phyloP scores from a whole-genome alignment of 2,888 invertebrate genomes.

The Noctuana brunneofusca region DNA sequence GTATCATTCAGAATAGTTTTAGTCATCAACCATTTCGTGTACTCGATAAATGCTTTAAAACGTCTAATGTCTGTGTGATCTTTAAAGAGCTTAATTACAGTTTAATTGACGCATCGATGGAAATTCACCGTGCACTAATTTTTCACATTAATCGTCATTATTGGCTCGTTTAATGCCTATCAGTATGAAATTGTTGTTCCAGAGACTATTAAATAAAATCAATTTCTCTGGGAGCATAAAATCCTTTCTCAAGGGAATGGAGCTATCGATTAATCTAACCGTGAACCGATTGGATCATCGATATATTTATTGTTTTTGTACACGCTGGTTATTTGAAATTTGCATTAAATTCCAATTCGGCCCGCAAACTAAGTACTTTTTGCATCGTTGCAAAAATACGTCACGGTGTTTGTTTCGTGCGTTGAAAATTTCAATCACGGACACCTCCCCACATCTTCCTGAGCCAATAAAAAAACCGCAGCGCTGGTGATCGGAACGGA shows the following conservation, averaged over 20 bases:
- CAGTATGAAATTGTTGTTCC: constrained; percentile 39
- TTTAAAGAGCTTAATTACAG: constrained; percentile 58
- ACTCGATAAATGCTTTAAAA: constrained; percentile 57
- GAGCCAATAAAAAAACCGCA: constrained; percentile 53
- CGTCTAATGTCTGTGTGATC: constrained; percentile 55
- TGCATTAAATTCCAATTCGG: constrained; percentile 60
- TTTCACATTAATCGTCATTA: constrained; percentile 35
- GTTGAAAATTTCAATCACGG: constrained; percentile 75
- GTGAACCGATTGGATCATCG: constrained; percentile 56
- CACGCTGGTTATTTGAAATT: constrained; percentile 48
- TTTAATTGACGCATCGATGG: constrained; percentile 43
- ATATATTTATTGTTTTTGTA: constrained; percentile 46
- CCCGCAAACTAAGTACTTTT: constrained; percentile 55
- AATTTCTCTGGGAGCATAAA: constrained; percentile 43
- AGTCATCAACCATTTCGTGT: constrained; percentile 58
- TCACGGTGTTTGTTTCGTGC: constrained; percentile 62
- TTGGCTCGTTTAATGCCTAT: constrained; percentile 40
- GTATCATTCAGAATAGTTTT: constrained; percentile 51
- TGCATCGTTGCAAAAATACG: constrained; percentile 71
- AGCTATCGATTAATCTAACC: constrained; percentile 54
- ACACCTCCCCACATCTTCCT: constrained; percentile 52
- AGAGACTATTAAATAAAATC: constrained; percentile 41
- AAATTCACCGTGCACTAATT: constrained; percentile 14
- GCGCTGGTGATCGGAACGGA: constrained; percentile 58
- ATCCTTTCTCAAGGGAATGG: constrained; percentile 46